Evolutionary conservation across 2,797 vertebrate genomes (phyloP).

Genomic region (Catamblyrhynchus diadema): DNA sequence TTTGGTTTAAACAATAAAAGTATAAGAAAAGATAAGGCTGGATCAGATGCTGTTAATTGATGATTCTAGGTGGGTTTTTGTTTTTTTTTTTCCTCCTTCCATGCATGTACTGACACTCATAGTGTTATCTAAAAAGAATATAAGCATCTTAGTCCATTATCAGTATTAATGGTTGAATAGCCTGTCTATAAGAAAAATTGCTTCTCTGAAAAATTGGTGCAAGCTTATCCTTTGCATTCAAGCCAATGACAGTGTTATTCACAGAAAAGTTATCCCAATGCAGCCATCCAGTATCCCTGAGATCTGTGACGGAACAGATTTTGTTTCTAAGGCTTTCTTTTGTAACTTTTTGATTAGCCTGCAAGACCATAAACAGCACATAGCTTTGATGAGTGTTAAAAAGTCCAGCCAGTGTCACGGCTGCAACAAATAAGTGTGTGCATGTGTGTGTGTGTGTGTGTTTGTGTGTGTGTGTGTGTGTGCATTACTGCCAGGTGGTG

Average conservation of each 20-base stretch:
- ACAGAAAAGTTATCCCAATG: background rate
- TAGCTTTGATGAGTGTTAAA: background rate
- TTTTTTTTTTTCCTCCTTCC: background rate
- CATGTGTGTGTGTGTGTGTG: background rate
- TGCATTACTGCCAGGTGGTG: background rate
- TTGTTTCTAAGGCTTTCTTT: background rate
- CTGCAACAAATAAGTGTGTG: background rate
- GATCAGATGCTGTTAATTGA: background rate
- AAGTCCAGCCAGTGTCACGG: background rate
- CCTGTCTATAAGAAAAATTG: background rate
- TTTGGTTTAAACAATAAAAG: background rate
- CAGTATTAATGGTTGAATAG: background rate
- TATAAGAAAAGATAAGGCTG: background rate
- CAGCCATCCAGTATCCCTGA: background rate
- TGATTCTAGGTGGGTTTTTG: background rate
- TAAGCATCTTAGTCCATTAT: background rate
- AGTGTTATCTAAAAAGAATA: background rate
- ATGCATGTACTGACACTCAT: background rate
- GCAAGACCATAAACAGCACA: background rate
- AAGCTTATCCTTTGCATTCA: background rate
- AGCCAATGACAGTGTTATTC: background rate
- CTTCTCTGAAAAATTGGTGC: background rate
- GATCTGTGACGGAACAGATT: background rate
- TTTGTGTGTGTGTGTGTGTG: too few relatives aligned
- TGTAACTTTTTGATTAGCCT: background rate